phyloP scores from a whole-genome alignment of 53 echinoderm and acorn worm genomes.

The Zoroaster sp. region DNA sequence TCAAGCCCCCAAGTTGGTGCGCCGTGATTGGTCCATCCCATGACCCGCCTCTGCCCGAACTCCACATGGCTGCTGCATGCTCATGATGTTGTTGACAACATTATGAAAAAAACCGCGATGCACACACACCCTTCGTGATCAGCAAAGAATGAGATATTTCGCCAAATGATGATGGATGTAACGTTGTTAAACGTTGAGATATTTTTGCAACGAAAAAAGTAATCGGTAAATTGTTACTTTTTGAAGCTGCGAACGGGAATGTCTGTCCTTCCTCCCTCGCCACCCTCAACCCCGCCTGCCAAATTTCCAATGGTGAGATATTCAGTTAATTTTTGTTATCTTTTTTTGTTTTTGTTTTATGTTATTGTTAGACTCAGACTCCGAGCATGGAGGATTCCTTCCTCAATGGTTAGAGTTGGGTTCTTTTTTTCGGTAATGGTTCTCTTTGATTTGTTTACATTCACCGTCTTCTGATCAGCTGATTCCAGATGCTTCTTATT shows the following conservation, averaged over 20 bases:
- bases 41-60: constrained; percentile 88
- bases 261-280: constrained; percentile 62
- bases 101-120: constrained; percentile 50
- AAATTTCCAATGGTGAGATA: constrained; percentile 34
- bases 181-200: no score
- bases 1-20: constrained; percentile 72
- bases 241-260: not conserved
- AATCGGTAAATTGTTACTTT: no score
- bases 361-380: no score
- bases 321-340: not conserved
- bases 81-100: constrained; percentile 71
- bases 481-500: no score
- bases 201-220: not conserved
- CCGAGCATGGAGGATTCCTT: no score
- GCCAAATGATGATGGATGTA: not conserved
- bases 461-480: not conserved
- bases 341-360: not conserved
- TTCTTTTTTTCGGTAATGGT: no score
- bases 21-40: constrained; percentile 91
- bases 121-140: constrained; percentile 73
- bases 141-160: constrained; percentile 36
- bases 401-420: no score
- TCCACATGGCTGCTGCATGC: constrained; percentile 65
- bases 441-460: not conserved
- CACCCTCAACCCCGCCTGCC: constrained; percentile 69